Evolutionary conservation across 2,888 invertebrate species (phyloP), one percentile per base, ranked within the genome.

Genomic region (Drosophila gaucha): DNA sequence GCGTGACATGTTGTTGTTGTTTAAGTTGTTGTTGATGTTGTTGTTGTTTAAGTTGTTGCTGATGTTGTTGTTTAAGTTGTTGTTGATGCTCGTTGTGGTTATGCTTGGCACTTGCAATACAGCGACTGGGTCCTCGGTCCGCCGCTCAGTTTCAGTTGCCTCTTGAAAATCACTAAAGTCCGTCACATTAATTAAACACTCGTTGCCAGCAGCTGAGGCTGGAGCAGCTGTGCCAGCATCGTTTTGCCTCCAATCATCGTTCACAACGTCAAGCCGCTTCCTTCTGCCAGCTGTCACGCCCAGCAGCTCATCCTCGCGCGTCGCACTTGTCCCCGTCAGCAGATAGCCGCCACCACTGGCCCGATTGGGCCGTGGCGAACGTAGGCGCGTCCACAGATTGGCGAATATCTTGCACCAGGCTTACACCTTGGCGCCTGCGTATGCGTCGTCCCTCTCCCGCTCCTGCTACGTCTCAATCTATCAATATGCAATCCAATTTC

Each of bases 331-430:
- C 65, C 84, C 85, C 66, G 90, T 87, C 66, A 90, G 67, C 68
- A 89, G 80, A 67, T 90, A 91, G 72, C 90, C 90, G 89, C 91
- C 91, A 90, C 92, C 91, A 91, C 90, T 88, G 88, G 92, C 92
- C 91, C 92, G 85, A 79, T 87, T 89, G 89, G 92, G 91, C 92
- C 91, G 92, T 90, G 91, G 91, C 91, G 91, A 89, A 82, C 90
- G 89, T 66, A 91, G 78, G 63, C 90, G 89, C 70, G 91, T 88
- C 92, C 92, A 92, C 91, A 91, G 90, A 90, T 92, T 91, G 90
- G 88, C 88, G 83, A 90, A 67, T 82, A 71, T 90, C 73, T 82
- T 82, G 73, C 85, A 80, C 69, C 64, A 60, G 74, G 87, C 51
- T 76, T 62, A 55, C 73, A 76, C 72, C 77, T 77, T 74, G 77